Conservation (phyloP, 2,113 vertebrate species). For the Scartelaos histophorus region DNA sequence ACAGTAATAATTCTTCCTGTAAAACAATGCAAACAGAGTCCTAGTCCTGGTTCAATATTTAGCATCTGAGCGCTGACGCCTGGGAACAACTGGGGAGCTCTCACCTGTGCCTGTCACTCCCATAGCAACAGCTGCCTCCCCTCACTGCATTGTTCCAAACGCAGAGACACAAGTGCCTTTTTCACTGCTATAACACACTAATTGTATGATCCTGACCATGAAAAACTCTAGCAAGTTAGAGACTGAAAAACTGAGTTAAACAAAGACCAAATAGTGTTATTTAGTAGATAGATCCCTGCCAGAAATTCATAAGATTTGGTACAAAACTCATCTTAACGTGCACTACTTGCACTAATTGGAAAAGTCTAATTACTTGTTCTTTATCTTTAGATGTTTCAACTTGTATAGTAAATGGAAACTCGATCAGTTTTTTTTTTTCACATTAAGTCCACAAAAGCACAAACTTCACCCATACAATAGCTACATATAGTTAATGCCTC, state of each 20-base stretch:
- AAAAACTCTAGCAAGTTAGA: neutral
- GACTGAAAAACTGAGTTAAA: neutral
- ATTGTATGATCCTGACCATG: neutral
- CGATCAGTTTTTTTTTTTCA: neutral
- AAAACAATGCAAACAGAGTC: constrained; percentile 56
- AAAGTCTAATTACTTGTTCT: neutral
- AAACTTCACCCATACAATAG: neutral
- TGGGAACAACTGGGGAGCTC: constrained; percentile 60
- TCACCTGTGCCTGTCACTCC: constrained; percentile 77
- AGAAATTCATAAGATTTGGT: neutral
- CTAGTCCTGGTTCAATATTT: constrained; percentile 12
- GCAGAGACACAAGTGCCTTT: constrained; percentile 15
- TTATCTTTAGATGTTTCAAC: neutral
- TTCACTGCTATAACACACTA: neutral
- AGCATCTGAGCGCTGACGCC: constrained; percentile 24
- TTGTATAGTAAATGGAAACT: neutral
- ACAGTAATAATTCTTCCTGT: neutral
- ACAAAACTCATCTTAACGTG: neutral
- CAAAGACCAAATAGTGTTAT: neutral
- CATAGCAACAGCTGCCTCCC: constrained; percentile 67
- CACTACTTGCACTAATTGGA: neutral
- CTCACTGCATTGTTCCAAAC: constrained; percentile 42
- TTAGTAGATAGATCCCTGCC: neutral
- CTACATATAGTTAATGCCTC: neutral
- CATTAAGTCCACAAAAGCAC: neutral